Conservation (phyloP, 2,113 vertebrate genomes). For the Cyanoliseus patagonus region DNA sequence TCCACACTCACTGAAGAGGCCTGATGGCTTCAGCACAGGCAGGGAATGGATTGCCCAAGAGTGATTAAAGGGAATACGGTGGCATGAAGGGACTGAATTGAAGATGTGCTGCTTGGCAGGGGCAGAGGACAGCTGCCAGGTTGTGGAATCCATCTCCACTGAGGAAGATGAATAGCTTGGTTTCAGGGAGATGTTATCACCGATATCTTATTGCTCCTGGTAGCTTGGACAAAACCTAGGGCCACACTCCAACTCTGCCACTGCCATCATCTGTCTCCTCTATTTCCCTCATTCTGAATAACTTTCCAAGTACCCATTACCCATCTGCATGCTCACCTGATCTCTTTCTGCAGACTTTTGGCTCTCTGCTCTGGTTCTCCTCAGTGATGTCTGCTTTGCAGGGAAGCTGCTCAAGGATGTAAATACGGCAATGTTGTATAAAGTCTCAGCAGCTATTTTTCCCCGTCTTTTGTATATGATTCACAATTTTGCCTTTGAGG, state of each 20-base stretch:
- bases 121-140: neutral
- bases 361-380: neutral
- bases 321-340: neutral
- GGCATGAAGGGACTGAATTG: neutral
- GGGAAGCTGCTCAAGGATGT: neutral
- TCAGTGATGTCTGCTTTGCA: neutral
- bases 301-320: neutral
- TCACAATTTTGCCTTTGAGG: slow-evolving; percentile 18
- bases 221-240: neutral
- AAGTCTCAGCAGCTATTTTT: neutral
- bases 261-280: neutral
- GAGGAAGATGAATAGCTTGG: neutral
- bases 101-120: fast-evolving
- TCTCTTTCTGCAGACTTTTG: neutral
- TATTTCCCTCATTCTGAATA: neutral
- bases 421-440: neutral
- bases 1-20: neutral
- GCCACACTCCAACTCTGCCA: fast-evolving
- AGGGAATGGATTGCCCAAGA: neutral
- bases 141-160: neutral
- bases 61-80: neutral
- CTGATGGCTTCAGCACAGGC: neutral
- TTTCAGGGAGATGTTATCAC: neutral
- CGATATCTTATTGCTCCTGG: neutral
- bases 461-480: neutral